Evolutionary conservation across 2,888 invertebrate species (phyloP), one percentile per base, ranked within the genome.

Genomic region (Melinaea marsaeus): DNA sequence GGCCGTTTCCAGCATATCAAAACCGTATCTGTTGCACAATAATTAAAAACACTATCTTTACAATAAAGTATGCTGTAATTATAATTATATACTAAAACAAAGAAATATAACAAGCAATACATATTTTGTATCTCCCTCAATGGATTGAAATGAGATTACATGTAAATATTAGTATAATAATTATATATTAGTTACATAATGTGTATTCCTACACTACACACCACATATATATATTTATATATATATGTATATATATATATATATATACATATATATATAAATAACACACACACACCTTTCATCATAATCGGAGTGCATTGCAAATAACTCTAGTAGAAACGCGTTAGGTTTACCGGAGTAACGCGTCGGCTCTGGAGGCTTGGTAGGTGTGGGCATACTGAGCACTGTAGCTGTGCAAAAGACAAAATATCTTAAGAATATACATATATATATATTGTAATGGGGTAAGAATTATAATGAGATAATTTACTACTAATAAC

Each of bases 301-400:
- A 67, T 93, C 92, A 67, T 92, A 92, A 48, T 89, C 86, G 1
- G 87, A 80, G 51, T 91, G 82, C 72, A 92, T 88, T 3, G 92
- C 92, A 64, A 93, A 92, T 32, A 94, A 74, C 75, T 94, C 94
- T 35, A 94, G 71, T 0, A 92, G 79, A 72, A 94, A 94, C 0
- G 93, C 94, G 75, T 94, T 94, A 0, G 88, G 79, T 11, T 81
- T 73, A 0, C 93, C 93, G 0, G 75, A 65, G 71, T 81, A 89
- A 1, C 82, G 79, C 1, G 70, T 72, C 0, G 81, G 77, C n/a
- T 85, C 84, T 0, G 77, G 73, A 13, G 68, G 63, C 32, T 63
- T 68, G 11, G 55, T 22, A 5, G 60, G 55, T 13, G 62, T 4
- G 5, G 47, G 35, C 9, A 57, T 2, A 7, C n/a, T 65, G 6